Conservation (phyloP, 2,888 invertebrate genomes). For the Lochmaea capreae region DNA sequence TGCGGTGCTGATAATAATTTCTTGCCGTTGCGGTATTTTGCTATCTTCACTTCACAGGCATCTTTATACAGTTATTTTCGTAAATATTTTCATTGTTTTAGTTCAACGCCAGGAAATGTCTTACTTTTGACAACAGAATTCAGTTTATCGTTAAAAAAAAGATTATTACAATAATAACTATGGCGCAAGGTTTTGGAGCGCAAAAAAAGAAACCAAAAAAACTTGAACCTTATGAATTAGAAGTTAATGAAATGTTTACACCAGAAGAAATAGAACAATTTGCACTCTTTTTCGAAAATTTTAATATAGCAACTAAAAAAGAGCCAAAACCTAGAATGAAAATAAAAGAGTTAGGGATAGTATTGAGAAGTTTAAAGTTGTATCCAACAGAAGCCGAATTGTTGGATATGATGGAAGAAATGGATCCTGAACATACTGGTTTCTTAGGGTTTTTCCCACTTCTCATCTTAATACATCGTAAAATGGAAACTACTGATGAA, state of each 20-base stretch:
- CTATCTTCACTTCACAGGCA: too few relatives aligned
- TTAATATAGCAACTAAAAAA: constrained; percentile 11
- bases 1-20: too few relatives aligned
- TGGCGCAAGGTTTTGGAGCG: not conserved
- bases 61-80: too few relatives aligned
- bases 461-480: constrained; percentile 14
- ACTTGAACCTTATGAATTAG: not conserved
- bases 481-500: constrained; percentile 16
- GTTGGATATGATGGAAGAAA: constrained; percentile 21
- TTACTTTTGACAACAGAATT: not conserved
- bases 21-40: too few relatives aligned
- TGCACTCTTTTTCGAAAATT: constrained; percentile 12
- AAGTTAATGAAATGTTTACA: constrained; percentile 10
- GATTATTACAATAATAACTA: not conserved
- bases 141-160: not conserved
- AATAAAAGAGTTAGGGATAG: constrained; percentile 11
- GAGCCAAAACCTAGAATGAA: constrained; percentile 23
- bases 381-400: constrained; percentile 26
- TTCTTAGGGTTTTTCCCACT: constrained; percentile 21
- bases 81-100: not conserved
- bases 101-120: not conserved
- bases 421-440: constrained; percentile 24
- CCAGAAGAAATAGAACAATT: constrained; percentile 15
- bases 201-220: constrained; percentile 13
- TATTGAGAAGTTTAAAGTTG: constrained; percentile 23